These are phyloP conservation scores for Anser cygnoides DNA, from an alignment of 2,113 vertebrate species.

Conservation along the genomic window DNA sequence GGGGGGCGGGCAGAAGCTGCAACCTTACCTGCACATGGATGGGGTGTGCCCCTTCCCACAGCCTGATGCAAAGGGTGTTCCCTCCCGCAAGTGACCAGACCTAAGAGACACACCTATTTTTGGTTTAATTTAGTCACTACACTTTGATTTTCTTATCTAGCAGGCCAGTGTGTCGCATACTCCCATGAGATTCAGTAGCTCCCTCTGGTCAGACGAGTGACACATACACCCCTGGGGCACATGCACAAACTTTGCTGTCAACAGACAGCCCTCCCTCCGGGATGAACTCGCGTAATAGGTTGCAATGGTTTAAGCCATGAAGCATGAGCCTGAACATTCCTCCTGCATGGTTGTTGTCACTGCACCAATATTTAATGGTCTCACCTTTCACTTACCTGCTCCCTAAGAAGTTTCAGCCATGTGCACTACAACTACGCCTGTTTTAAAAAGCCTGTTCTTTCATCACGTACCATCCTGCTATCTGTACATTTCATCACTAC, in stretches of 20 bases:
- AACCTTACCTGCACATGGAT: neutral
- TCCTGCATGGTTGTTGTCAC: accelerated
- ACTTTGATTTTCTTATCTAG: constrained; percentile 35
- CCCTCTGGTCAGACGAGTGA: neutral
- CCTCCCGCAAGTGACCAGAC: constrained; percentile 13
- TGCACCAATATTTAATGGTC: neutral
- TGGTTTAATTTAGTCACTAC: neutral
- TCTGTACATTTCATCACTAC: neutral
- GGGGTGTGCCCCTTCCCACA: neutral
- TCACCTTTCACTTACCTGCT: neutral
- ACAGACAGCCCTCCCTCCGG: accelerated
- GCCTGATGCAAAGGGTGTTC: neutral
- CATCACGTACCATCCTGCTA: neutral
- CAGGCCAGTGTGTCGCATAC: neutral
- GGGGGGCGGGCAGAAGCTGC: neutral
- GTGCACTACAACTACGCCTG: neutral
- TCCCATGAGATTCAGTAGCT: neutral
- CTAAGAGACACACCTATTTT: neutral
- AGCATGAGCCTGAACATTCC: neutral
- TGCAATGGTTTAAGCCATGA: neutral
- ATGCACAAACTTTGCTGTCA: neutral
- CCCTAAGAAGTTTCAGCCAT: neutral
- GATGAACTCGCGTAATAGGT: accelerated
- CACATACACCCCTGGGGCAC: neutral
- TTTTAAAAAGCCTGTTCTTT: neutral